phyloP scores from a whole-genome alignment of 2,888 invertebrate genomes.

The Macrosiphum euphorbiae region DNA sequence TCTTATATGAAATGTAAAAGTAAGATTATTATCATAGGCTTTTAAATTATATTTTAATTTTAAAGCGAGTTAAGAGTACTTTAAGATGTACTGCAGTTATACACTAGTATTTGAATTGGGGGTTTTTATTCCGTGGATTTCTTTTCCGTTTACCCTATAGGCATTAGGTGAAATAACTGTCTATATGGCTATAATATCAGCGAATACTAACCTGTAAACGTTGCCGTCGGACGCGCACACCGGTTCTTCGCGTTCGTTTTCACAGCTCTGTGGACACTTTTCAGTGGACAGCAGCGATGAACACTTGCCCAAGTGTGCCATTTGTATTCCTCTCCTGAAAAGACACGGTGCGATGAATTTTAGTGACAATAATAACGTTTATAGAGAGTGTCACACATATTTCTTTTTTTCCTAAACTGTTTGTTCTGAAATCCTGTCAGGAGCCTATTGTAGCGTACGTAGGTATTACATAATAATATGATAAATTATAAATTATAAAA shows the following conservation, averaged over 20 bases:
- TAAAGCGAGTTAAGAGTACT: no score
- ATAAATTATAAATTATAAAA: neutral
- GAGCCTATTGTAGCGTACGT: neutral
- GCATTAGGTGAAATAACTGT: no score
- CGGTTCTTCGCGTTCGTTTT: slow-evolving; percentile 77
- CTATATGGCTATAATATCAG: no score
- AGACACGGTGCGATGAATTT: neutral
- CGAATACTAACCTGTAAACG: slow-evolving; percentile 78
- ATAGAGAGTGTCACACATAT: neutral
- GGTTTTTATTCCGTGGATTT: no score
- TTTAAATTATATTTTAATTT: no score
- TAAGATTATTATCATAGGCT: no score
- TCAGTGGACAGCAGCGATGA: slow-evolving; percentile 78
- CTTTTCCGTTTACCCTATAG: no score
- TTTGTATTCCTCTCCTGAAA: slow-evolving; percentile 83
- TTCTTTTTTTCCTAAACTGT: neutral
- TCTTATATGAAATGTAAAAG: no score
- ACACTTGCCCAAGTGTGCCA: slow-evolving; percentile 91
- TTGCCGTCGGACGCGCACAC: slow-evolving; percentile 92
- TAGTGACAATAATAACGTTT: neutral
- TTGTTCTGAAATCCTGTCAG: neutral
- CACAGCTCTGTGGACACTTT: slow-evolving; percentile 77
- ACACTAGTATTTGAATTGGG: no score
- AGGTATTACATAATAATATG: neutral
- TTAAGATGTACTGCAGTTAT: no score